Conservation (phyloP, 2,113 vertebrate species). For the Semicossyphus pulcher region DNA sequence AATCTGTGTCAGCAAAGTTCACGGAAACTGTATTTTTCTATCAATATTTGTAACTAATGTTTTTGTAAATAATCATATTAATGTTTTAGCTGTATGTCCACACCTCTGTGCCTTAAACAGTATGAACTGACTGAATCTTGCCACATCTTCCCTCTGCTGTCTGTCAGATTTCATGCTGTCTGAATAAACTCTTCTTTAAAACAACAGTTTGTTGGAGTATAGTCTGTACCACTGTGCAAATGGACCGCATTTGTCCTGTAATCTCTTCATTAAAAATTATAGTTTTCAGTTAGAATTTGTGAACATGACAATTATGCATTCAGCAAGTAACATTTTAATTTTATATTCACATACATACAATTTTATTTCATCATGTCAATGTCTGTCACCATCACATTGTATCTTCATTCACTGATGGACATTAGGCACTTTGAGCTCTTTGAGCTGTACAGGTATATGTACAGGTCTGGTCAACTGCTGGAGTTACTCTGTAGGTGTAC, state of each 20-base stretch:
- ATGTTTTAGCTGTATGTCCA: conserved; percentile 32
- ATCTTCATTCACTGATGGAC: neutral
- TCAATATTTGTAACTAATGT: conserved; percentile 48
- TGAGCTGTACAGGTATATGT: neutral
- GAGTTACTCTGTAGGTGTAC: conserved; percentile 58
- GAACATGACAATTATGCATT: too few relatives aligned
- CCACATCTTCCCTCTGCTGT: conserved; percentile 18
- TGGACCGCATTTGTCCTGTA: too few relatives aligned
- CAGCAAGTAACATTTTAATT: too few relatives aligned
- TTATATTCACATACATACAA: conserved; percentile 28
- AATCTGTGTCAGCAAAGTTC: conserved; percentile 39
- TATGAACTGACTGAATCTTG: conserved; percentile 44
- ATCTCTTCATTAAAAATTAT: too few relatives aligned
- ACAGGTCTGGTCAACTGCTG: neutral
- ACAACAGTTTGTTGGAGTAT: fast-evolving
- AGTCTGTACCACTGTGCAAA: too few relatives aligned
- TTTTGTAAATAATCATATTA: conserved; percentile 31
- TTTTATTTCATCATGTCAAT: neutral
- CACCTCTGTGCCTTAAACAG: conserved; percentile 25
- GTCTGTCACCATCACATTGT: neutral
- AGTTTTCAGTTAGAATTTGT: too few relatives aligned
- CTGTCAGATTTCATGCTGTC: conserved; percentile 24
- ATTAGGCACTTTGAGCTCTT: neutral
- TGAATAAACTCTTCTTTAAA: conserved; percentile 33
- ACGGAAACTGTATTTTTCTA: conserved; percentile 29